These are phyloP conservation scores for Hydrotaea diabolus DNA, from an alignment of 2,888 invertebrate species.

Conservation along the genomic window DNA sequence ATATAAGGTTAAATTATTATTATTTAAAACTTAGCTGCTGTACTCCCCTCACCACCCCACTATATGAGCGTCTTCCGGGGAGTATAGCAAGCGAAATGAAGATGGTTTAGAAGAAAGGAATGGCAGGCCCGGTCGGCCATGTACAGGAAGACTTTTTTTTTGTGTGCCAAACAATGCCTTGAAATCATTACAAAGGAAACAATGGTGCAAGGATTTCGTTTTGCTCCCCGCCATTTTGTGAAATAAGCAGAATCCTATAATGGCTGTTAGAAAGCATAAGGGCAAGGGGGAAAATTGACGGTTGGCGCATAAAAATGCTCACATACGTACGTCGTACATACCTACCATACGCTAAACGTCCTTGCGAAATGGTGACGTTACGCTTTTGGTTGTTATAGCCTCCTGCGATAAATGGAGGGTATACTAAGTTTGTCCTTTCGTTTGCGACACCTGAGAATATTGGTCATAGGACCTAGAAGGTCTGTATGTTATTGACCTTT, in stretches of 20 bases:
- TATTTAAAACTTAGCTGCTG: constrained; percentile 13
- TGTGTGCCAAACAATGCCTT: constrained; percentile 13
- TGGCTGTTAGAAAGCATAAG: neutral
- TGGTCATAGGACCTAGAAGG: no score
- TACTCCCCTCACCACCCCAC: no score
- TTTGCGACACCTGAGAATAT: no score
- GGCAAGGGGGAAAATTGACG: neutral
- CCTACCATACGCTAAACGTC: neutral
- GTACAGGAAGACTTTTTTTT: constrained; percentile 8
- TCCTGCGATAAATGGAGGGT: no score
- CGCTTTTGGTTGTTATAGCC: neutral
- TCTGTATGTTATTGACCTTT: no score
- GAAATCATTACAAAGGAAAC: constrained; percentile 5
- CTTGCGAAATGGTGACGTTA: constrained; percentile 19
- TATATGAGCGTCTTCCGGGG: neutral
- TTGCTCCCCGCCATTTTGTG: neutral
- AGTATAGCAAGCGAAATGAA: no score
- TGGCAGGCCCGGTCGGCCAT: neutral
- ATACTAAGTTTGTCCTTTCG: no score
- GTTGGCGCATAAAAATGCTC: neutral
- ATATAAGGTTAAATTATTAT: constrained; percentile 33
- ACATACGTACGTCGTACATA: neutral
- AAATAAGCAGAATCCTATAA: constrained; percentile 11
- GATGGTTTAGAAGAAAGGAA: no score
- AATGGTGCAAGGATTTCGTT: constrained; percentile 24